Evolutionary conservation across 2,797 vertebrate genomes (phyloP), one percentile per base, ranked within the genome.

Genomic region (Eospalax fontanierii): DNA sequence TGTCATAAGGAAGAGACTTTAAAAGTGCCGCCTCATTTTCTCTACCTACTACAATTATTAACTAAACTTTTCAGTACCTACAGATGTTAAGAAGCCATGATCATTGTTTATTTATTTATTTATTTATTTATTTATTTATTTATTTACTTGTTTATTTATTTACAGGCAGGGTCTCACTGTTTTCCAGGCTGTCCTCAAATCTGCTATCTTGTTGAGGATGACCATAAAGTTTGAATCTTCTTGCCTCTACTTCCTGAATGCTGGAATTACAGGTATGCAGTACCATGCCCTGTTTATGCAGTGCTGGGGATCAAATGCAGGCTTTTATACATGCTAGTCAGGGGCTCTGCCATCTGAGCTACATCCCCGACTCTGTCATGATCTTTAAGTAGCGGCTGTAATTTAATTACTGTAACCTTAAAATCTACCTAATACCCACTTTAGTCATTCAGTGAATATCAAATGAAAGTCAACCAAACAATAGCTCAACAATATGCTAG

Each of bases 31-130:
- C 65, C 90, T 96, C 73, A 24, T 98, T 97, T 97, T 97, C 95
- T 97, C 95, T 95, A 95, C 85, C 96, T 90, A 95, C 89, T 91
- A 87, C 66, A 95, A 94, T 96, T 95, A 96, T 98, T 97, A 98
- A 95, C 85, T 40, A 97, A 96, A 87, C 57, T 80, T 97, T 73
- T 87, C 85, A 93, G 88, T 89, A 95, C 95, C 50, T 92, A 75
- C 3, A 40, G 95, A 96, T 95, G 95, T 95, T 75, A 95, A 95
- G 91, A 79, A 95, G 88, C 30, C 85, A 65, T 63, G 30, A 30
- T 30, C 26, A 65, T 26, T 11, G 35, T 65, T 71, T 59, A 35
- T 14, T 40, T 74, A 40, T 10, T 87, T 33, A 33, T 43, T 43
- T 33, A 86, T 24, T 63, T 22, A 26, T 24, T 63, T 22, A 63